These are phyloP conservation scores for Neoniphon sammara DNA, from an alignment of 2,797 vertebrate genomes.

Conservation along the genomic window DNA sequence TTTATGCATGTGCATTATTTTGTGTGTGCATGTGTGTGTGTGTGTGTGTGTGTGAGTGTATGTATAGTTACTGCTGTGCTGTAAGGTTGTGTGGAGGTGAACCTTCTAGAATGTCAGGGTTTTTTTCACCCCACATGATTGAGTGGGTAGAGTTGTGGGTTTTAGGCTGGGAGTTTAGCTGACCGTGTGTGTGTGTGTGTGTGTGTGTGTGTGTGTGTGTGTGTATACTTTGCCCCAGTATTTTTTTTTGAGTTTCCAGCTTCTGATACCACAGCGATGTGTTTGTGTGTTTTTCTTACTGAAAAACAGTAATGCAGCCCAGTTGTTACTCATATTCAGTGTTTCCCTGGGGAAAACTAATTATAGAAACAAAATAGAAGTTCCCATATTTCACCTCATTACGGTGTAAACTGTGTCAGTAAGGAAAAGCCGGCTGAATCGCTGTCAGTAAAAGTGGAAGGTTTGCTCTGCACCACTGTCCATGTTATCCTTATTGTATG, in stretches of 20 bases:
- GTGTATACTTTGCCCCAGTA: neutral
- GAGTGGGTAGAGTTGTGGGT: conserved; percentile 18
- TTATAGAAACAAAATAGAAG: too few relatives aligned
- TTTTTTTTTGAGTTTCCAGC: conserved; percentile 37
- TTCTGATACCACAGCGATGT: conserved; percentile 40
- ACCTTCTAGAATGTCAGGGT: conserved; percentile 24
- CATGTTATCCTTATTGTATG: too few relatives aligned
- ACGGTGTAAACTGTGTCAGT: too few relatives aligned
- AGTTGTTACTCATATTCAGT: conserved; percentile 6
- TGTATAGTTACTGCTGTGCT: conserved; percentile 12
- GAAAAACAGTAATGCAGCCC: neutral
- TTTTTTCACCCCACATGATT: conserved; percentile 23
- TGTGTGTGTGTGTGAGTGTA: conserved; percentile 4
- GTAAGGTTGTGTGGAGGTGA: conserved; percentile 37
- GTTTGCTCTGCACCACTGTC: too few relatives aligned
- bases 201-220: conserved; percentile 6
- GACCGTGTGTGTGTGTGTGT: conserved; percentile 13
- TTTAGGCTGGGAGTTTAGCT: conserved; percentile 1
- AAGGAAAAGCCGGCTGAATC: too few relatives aligned
- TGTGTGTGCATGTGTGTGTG: neutral
- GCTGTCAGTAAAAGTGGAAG: too few relatives aligned
- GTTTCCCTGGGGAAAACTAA: neutral
- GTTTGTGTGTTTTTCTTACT: conserved; percentile 14
- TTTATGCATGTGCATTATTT: neutral
- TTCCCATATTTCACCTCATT: too few relatives aligned